Evolutionary conservation across 1,140 invertebrate genomes (phyloP), one percentile per base, ranked within the genome.

Genomic region (Hermetia illucens): DNA sequence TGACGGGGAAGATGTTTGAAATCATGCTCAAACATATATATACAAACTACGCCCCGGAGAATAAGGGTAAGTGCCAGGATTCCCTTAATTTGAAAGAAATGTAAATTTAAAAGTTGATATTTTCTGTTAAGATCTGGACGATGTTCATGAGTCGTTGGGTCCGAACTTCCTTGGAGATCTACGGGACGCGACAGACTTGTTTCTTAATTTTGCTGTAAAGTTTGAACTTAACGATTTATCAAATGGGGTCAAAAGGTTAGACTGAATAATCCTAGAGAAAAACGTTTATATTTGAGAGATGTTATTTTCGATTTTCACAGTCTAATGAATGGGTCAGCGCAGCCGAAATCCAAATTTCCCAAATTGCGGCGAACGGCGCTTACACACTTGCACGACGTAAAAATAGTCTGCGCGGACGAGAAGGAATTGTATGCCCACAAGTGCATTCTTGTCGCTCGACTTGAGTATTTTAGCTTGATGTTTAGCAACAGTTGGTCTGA

Each of bases 381-480:
- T 41, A 57, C 60, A 8, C 65, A 71, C n/a, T 60, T 79, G 3
- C 69, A 64, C 54, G 77, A 82, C 58, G 62, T 75, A 16, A 48
- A 44, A 3, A 61, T 79, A 3, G 45, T 60, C 17, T 68, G 66
- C 42, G 66, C 66, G 25, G 69, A 75, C 46, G 63, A 63, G 5
- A 51, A 55, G 9, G 45, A 61, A n/a, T 50, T 79, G 16, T 49
- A 57, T 30, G 79, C 74, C 22, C 79, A 84, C 51, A 79, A 78
- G 44, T 82, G 79, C 57, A 60, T 84, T 31, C 52, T 83, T 18
- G 66, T 70, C 1, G 71, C 77, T 5, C 55, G 78, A 41, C 52
- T 77, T 8, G 77, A 82, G 38, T 83, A 82, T 55, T 84, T 82
- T 54, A 64, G 69, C 36, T 73, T 71, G 52, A 77, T 82, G 75